Conservation (phyloP, 1,140 invertebrate genomes). For the Cherax quadricarinatus region DNA sequence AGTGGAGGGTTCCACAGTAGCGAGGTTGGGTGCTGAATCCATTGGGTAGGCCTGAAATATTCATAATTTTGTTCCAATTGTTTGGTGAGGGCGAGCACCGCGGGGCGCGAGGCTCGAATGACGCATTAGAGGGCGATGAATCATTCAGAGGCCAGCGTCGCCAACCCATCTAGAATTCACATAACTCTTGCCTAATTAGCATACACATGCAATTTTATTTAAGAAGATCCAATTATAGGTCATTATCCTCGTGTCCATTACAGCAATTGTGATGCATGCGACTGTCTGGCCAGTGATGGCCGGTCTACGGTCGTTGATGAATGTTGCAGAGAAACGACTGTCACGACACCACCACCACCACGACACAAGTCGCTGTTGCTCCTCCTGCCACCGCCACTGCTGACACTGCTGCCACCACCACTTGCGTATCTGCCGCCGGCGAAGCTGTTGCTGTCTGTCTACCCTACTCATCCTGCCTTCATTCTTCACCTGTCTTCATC, state of each 20-base stretch:
- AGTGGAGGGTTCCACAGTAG: not conserved
- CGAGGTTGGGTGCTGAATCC: not conserved
- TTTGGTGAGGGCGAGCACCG: conserved; percentile 24
- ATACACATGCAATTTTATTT: conserved; percentile 68
- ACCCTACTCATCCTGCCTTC: too few relatives aligned
- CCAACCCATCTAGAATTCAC: conserved; percentile 59
- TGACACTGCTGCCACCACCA: not conserved
- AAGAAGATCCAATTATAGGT: conserved; percentile 69
- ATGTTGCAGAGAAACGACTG: not conserved
- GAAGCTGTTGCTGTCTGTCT: too few relatives aligned
- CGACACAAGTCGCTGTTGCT: not conserved
- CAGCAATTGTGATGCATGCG: conserved; percentile 63
- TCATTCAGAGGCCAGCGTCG: conserved; percentile 50
- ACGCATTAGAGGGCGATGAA: conserved; percentile 47
- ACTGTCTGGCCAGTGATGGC: conserved; percentile 47
- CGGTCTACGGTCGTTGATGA: conserved; percentile 42
- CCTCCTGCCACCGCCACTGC: not conserved
- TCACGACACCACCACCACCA: not conserved
- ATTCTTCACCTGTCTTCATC: too few relatives aligned
- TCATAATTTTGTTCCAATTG: conserved; percentile 45
- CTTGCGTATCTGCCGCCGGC: not conserved
- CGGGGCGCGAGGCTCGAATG: not conserved
- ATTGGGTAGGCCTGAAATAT: conserved; percentile 30
- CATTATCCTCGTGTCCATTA: conserved; percentile 66
- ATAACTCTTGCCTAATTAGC: conserved; percentile 66